Evolutionary conservation across 2,888 invertebrate species (phyloP).

Genomic region (Platypus cylindrus): DNA sequence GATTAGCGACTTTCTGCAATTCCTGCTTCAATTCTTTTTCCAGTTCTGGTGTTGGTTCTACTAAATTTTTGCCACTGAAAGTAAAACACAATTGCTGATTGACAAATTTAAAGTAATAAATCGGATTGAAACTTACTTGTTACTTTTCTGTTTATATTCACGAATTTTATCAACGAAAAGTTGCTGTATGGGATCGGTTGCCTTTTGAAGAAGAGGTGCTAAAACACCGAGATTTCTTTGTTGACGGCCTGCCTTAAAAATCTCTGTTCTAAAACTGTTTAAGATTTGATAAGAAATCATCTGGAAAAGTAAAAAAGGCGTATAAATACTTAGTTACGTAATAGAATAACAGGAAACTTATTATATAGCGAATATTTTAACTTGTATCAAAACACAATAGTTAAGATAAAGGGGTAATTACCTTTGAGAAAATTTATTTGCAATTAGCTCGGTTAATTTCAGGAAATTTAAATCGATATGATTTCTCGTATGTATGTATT

Average conservation of each 20-base stretch:
- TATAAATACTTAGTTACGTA: too few relatives aligned
- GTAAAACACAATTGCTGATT: not conserved
- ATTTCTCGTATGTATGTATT: too few relatives aligned
- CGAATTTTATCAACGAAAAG: constrained; percentile 84
- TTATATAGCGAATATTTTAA: too few relatives aligned
- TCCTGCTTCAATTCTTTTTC: constrained; percentile 64
- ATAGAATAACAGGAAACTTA: too few relatives aligned
- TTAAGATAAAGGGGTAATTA: too few relatives aligned
- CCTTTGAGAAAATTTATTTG: too few relatives aligned
- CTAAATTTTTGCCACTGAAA: constrained; percentile 68
- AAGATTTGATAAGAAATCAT: constrained; percentile 32
- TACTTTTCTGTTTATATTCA: constrained; percentile 78
- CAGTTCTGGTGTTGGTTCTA: constrained; percentile 67
- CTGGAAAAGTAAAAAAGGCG: constrained; percentile 21
- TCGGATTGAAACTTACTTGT: constrained; percentile 49
- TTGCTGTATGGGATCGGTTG: constrained; percentile 83
- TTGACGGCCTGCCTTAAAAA: constrained; percentile 32
- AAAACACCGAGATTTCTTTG: constrained; percentile 58
- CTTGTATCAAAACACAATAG: too few relatives aligned
- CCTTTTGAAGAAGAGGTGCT: constrained; percentile 55
- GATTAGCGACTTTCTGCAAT: constrained; percentile 66
- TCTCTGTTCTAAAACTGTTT: constrained; percentile 24
- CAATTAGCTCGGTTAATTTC: too few relatives aligned
- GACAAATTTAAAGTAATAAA: constrained; percentile 1
- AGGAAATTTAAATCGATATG: too few relatives aligned